Evolutionary conservation across 2,113 vertebrate species (phyloP).

Genomic region (Limanda limanda): DNA sequence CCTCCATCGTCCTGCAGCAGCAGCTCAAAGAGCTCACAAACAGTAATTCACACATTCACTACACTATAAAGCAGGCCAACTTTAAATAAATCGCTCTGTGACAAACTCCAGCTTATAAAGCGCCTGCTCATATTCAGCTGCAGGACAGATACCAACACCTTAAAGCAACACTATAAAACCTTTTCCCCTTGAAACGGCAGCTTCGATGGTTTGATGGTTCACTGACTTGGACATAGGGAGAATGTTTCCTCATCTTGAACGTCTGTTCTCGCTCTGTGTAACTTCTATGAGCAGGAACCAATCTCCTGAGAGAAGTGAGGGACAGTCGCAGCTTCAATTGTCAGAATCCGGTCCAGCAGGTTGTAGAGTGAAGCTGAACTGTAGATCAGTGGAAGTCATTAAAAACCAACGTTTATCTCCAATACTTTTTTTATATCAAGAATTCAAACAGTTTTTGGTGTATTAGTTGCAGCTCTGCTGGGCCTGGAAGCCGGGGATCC

Average conservation of each 20-base stretch:
- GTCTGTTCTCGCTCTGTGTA: too few relatives aligned
- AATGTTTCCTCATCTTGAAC: too few relatives aligned
- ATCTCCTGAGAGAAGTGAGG: too few relatives aligned
- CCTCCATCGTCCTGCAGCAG: slow-evolving; percentile 86
- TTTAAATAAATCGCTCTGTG: not conserved
- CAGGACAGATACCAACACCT: not conserved
- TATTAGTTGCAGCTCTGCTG: not conserved
- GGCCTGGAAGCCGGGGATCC: not conserved
- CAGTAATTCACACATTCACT: slow-evolving; percentile 58
- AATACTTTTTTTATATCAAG: too few relatives aligned
- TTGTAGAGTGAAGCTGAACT: too few relatives aligned
- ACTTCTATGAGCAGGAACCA: too few relatives aligned
- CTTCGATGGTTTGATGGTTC: not conserved
- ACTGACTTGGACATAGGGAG: too few relatives aligned
- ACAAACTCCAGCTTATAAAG: not conserved
- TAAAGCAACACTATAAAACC: not conserved
- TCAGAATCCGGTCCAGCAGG: too few relatives aligned
- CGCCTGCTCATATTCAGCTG: not conserved
- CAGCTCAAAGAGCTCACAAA: slow-evolving; percentile 83
- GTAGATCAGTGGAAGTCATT: too few relatives aligned
- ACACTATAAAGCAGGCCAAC: not conserved
- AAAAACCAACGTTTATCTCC: too few relatives aligned
- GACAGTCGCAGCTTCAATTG: too few relatives aligned
- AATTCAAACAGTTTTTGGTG: too few relatives aligned
- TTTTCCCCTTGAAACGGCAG: not conserved